phyloP scores from a whole-genome alignment of 1,140 invertebrate genomes.

The Drosophila pruinosa region DNA sequence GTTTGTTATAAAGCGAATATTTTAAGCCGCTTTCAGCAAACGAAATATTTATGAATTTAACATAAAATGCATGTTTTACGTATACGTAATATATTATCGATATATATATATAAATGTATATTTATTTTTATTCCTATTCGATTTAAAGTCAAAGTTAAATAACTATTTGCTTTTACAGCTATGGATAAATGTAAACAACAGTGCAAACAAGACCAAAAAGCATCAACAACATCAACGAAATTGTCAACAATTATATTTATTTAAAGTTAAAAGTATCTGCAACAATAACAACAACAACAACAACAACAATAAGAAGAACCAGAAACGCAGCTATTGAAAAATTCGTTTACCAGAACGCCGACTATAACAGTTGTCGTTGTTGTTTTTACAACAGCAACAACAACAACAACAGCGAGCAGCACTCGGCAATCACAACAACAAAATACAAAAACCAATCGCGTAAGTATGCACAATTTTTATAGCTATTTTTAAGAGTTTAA shows the following conservation, averaged over 20 bases:
- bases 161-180: slow-evolving; percentile 14
- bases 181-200: slow-evolving; percentile 23
- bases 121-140: not conserved
- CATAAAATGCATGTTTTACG: not conserved
- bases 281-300: slow-evolving; percentile 1
- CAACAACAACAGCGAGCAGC: slow-evolving; percentile 3
- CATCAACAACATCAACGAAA: not conserved
- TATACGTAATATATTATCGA: not conserved
- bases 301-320: not conserved
- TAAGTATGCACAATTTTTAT: slow-evolving; percentile 24
- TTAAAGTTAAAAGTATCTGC: not conserved
- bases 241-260: not conserved
- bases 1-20: not conserved
- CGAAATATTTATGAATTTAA: too few relatives aligned
- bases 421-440: slow-evolving; percentile 11
- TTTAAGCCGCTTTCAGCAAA: not conserved
- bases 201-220: slow-evolving; percentile 1
- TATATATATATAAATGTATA: not conserved
- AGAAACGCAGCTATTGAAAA: slow-evolving; percentile 10
- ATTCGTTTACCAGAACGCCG: slow-evolving; percentile 22
- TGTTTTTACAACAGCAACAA: slow-evolving; percentile 14
- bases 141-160: slow-evolving; percentile 5
- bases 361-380: slow-evolving; percentile 13
- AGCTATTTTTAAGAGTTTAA: slow-evolving; percentile 9
- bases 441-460: slow-evolving; percentile 36